A percentile compares a stretch with the other conserved stretches of the same genome.
Evolutionary conservation across 64 coral and sea anemone genomes (phyloP).

Genomic region (Actinia equina): DNA sequence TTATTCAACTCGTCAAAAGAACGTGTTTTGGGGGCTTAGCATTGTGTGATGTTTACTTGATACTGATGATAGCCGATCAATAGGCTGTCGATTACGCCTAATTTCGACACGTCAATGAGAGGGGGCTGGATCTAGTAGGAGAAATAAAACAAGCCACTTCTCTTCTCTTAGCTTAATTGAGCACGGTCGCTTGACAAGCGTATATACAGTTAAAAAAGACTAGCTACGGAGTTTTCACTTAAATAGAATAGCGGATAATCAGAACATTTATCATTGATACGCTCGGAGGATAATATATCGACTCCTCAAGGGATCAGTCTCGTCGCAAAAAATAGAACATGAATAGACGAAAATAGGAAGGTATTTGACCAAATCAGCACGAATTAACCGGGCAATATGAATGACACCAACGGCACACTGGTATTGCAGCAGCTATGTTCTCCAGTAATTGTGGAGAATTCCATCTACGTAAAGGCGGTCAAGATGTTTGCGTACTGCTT

Average conservation of each 20-base stretch:
- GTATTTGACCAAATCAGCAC: neutral
- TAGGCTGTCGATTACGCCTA: neutral
- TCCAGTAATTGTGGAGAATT: constrained; percentile 1
- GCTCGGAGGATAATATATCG: neutral
- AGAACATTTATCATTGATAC: neutral
- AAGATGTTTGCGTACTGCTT: constrained; percentile 43
- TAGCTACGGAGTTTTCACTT: neutral
- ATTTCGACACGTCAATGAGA: neutral
- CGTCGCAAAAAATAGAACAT: neutral
- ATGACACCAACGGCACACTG: neutral
- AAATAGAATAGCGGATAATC: neutral
- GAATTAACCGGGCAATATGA: neutral
- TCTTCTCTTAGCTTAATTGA: neutral
- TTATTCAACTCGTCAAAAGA: neutral
- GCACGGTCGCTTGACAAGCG: neutral
- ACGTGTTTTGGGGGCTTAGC: neutral
- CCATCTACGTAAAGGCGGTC: constrained; percentile 16
- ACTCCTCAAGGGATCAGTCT: neutral
- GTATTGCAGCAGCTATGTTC: neutral
- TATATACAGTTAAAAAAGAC: neutral
- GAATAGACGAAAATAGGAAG: neutral
- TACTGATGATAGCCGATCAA: neutral
- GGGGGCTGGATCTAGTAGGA: neutral
- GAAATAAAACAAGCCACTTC: neutral
- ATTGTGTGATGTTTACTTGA: neutral